Conservation (phyloP, 53 echinoderm and acorn worm genomes). For the Hippasteria phrygiana region DNA sequence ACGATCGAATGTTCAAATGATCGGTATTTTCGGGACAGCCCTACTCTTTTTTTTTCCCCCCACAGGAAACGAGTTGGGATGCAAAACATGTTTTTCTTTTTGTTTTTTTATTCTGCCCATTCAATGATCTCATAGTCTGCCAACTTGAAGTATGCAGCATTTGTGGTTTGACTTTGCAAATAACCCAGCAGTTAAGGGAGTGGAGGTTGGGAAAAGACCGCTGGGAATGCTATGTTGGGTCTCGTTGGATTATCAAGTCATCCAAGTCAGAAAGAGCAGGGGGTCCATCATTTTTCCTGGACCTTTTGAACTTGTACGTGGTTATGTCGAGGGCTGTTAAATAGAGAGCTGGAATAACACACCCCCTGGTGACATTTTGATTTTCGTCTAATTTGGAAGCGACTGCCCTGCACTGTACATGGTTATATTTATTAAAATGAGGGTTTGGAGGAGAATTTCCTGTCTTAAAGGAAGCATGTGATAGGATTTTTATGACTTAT, state of each 20-base stretch:
- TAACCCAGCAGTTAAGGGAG: background rate
- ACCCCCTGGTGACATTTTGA: background rate
- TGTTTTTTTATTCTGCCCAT: too few relatives aligned
- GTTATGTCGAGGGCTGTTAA: background rate
- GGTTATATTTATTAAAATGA: too few relatives aligned
- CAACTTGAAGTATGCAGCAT: background rate
- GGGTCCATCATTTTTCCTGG: background rate
- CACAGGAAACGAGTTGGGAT: too few relatives aligned
- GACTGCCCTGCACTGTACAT: background rate
- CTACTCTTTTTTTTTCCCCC: too few relatives aligned
- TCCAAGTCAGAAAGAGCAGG: background rate
- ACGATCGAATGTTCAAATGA: too few relatives aligned
- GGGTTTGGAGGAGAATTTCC: too few relatives aligned
- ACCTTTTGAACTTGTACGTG: constrained; percentile 17
- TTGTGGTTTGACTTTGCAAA: constrained; percentile 33
- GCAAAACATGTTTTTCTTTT: too few relatives aligned
- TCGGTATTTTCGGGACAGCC: too few relatives aligned
- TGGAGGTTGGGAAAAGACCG: background rate
- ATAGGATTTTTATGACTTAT: too few relatives aligned
- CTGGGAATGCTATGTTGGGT: too few relatives aligned
- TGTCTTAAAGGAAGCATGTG: too few relatives aligned
- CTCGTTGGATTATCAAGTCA: background rate
- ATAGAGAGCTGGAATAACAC: background rate
- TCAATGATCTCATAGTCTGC: constrained; percentile 38
- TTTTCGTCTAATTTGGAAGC: background rate